These are phyloP conservation scores for Lucilia cuprina DNA, from an alignment of 1,140 invertebrate genomes.

Conservation along the genomic window DNA sequence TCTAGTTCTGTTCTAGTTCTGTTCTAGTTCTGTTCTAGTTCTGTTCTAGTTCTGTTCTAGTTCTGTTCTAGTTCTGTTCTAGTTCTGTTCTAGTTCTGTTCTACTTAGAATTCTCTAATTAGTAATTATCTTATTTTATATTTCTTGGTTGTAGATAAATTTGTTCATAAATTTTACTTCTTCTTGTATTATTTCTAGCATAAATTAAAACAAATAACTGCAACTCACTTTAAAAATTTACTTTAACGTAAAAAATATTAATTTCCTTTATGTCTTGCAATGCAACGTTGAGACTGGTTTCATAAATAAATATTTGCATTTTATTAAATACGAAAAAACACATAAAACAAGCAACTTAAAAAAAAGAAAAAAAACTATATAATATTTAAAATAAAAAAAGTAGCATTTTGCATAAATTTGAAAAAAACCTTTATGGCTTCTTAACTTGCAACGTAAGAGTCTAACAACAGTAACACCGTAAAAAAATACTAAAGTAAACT, in stretches of 20 bases:
- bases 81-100: too few relatives aligned
- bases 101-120: too few relatives aligned
- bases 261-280: slow-evolving; percentile 7
- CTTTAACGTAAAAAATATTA: neutral
- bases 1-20: too few relatives aligned
- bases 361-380: slow-evolving; percentile 45
- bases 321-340: slow-evolving; percentile 32
- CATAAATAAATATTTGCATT: slow-evolving; percentile 43
- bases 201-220: too few relatives aligned
- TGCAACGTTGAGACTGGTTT: neutral
- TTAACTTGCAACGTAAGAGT: neutral
- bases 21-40: too few relatives aligned
- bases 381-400: neutral
- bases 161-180: too few relatives aligned
- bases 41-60: too few relatives aligned
- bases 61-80: too few relatives aligned
- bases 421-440: slow-evolving; percentile 21
- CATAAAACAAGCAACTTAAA: neutral
- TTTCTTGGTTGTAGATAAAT: too few relatives aligned
- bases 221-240: too few relatives aligned
- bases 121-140: too few relatives aligned
- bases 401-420: slow-evolving; percentile 27
- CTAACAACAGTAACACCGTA: slow-evolving; percentile 3
- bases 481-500: slow-evolving; percentile 29
- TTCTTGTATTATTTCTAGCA: too few relatives aligned